These are phyloP conservation scores for Tanytarsus gracilentus DNA, from an alignment of 2,888 invertebrate genomes.

Conservation along the genomic window DNA sequence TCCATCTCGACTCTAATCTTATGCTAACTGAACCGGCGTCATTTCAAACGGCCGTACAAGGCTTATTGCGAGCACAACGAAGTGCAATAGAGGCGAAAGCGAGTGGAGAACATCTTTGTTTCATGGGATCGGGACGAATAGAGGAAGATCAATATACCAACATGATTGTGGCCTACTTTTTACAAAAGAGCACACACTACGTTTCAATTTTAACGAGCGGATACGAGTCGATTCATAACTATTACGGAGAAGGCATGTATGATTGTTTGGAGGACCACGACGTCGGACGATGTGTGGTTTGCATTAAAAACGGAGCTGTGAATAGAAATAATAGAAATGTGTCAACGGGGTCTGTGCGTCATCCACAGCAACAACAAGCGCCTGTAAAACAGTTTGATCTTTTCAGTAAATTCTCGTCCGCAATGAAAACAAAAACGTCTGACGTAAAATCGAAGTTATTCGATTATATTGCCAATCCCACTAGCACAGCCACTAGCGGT, in stretches of 20 bases:
- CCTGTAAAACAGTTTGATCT: conserved; percentile 56
- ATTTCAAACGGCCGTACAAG: conserved; percentile 90
- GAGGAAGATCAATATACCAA: conserved; percentile 94
- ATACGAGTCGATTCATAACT: conserved; percentile 74
- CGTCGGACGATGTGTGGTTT: conserved; percentile 69
- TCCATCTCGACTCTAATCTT: conserved; percentile 93
- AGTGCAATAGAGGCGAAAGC: conserved; percentile 77
- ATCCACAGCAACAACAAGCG: conserved; percentile 32
- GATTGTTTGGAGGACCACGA: conserved; percentile 81
- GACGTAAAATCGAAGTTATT: conserved; percentile 86
- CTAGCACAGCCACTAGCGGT: conserved; percentile 46
- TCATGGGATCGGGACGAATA: conserved; percentile 85
- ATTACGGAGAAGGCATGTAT: conserved; percentile 70
- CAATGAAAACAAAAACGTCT: conserved; percentile 82
- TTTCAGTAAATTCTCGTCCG: conserved; percentile 74
- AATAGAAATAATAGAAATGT: conserved; percentile 36
- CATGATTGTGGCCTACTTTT: conserved; percentile 96
- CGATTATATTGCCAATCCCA: conserved; percentile 89
- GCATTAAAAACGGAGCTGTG: conserved; percentile 49
- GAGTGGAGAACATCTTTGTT: conserved; percentile 81
- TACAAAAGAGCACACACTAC: conserved; percentile 87
- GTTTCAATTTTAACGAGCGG: conserved; percentile 90
- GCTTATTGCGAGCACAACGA: conserved; percentile 77
- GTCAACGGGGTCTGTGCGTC: conserved; percentile 32
- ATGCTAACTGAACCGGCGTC: conserved; percentile 95